Base-by-base conservation (phyloP, 30 jellyfish, hydroid and myxozoan species). In the Chrysaora quinquecirrha region DNA sequence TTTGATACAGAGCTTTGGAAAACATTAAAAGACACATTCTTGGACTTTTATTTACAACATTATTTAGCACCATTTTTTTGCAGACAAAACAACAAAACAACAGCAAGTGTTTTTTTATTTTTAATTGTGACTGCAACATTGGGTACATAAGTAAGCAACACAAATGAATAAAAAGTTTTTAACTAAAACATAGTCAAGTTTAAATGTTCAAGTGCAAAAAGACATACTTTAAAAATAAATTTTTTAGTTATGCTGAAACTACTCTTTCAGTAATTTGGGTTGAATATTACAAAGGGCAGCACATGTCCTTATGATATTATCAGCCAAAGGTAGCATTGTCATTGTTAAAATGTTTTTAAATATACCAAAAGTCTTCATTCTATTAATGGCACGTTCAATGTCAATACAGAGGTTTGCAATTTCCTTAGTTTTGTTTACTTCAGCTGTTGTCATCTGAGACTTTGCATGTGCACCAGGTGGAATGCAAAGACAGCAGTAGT, bases 271-370 rank as follows among this genome's bases (percentile, higher is more conserved):
- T 6, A 85, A 62, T 18, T 4, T 25, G 24, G 96, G 82, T 47
- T 76, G 66, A 19, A 67, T 20, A 23, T 64, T 76, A 76, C 87
- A 64, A 7, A 64, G 28, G 33, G 96, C 89, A 12, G 85, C 90
- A 78, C 89, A 87, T 4, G 71, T 31, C 56, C 69, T 34, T 9
- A 80, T 46, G 72, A 78, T 88, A 50, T 88, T 90, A 81, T 78
- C 97, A 32, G 80, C 79, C n/a, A 66, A 76, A 33, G 85, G 95
- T 1, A 71, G 75, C 95, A 80, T 71, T 3, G 87, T 80, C 2
- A 88, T 65, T 21, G 96, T 84, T 14, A 82, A 34, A 25, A 48
- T 33, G 69, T 71, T 54, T 34, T 69, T 72, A 20, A 83, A 62
- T 30, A 83, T 54, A 31, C 33, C 30, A 56, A 70, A 83, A 38